Conservation (phyloP, 2,888 invertebrate species). For the Podotricha telesiphe region DNA sequence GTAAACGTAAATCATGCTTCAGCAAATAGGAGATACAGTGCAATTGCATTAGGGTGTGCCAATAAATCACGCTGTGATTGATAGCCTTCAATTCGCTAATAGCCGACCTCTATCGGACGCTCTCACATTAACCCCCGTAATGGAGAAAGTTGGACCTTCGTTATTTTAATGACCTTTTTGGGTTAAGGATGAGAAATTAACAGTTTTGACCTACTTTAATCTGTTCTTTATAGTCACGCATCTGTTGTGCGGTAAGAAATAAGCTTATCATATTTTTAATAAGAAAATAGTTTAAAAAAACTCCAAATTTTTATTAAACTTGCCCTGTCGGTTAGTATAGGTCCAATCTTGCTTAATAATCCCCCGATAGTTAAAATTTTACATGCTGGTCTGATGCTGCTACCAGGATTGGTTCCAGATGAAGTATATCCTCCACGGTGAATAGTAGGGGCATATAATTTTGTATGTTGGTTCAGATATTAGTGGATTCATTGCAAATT, state of each 20-base stretch:
- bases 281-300: background rate
- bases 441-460: no score
- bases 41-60: conserved; percentile 42
- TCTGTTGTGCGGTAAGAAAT: no score
- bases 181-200: conserved; percentile 30
- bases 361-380: no score
- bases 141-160: conserved; percentile 32
- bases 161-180: conserved; percentile 36
- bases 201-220: background rate
- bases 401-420: no score
- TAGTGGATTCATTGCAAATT: no score
- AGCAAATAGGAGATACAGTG: conserved; percentile 36
- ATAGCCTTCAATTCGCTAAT: conserved; percentile 51
- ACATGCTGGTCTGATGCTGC: no score
- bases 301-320: no score
- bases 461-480: no score
- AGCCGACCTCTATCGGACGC: conserved; percentile 47
- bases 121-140: conserved; percentile 35
- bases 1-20: conserved; percentile 4
- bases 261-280: background rate
- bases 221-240: background rate
- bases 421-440: no score
- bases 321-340: no score
- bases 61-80: conserved; percentile 48
- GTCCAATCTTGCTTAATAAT: no score